Base-by-base conservation (phyloP, 2,113 vertebrate species). In the Zingel zingel region DNA sequence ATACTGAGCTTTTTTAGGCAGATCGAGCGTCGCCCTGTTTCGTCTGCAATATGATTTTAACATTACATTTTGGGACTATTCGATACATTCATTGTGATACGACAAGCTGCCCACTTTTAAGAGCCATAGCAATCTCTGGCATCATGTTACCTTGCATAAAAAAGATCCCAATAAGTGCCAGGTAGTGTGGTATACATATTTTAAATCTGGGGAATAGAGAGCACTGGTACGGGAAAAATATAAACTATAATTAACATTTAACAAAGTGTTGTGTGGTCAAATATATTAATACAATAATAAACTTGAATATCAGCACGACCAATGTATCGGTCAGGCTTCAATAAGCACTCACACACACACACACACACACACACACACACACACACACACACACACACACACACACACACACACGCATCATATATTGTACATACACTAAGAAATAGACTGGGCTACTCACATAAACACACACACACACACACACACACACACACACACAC, bases 321-420 rank as follows among this genome's bases (percentile, higher is more conserved):
- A 48, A 66, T 80, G 27, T 56, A 45, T 81, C 16, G 19, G 62
- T 47, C 3, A 2, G 45, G 25, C 47, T 47, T 58, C 81, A 84
- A 91, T 69, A 75, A 74, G 50, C 21, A 25, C 11, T 21, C 53
- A 8, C 36, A 57, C 68, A 79, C 36, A 76, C 70, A 19, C 16
- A 48, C 36, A 76, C 65, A 39, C 54, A 16, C 23, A 39, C 21
- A 72, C 47, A 76, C 69, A 25, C 16, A 48, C 36, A 79, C 61
- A 39, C 54, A 14, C n/a, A 39, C 13, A 72, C 47, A 76, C 69
- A 25, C 13, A 48, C 36, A 79, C 65, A 76, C 69, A 25, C 15
- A 36, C 36, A 79, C 65, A 30, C 54, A 15, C n/a, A 39, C 21
- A 72, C 47, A 16, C 53, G 36, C 74, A 58, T 74, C 77, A 79